Conservation (phyloP, 2,797 vertebrate genomes). For the Ctenochaetus hawaiiensis region DNA sequence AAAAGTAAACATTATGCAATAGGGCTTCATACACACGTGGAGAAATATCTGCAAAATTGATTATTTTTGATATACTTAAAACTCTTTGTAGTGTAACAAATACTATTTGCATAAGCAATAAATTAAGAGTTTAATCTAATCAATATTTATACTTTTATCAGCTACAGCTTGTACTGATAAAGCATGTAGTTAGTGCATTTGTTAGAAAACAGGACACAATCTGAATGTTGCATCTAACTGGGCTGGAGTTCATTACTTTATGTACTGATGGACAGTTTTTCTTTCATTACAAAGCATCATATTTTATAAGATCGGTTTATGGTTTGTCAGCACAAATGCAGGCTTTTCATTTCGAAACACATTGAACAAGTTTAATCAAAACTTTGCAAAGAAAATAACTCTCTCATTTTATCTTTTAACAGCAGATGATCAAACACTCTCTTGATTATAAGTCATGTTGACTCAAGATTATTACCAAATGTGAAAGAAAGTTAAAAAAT, state of each 20-base stretch:
- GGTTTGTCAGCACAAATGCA: not conserved
- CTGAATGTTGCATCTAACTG: not conserved
- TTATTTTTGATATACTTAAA: not conserved
- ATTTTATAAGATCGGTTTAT: not conserved
- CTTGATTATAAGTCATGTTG: conserved; percentile 51
- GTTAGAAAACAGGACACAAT: not conserved
- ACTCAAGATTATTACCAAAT: conserved; percentile 72
- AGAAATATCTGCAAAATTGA: not conserved
- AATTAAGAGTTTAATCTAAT: not conserved
- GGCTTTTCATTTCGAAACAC: not conserved
- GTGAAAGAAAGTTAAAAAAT: conserved; percentile 56
- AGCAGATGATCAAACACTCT: conserved; percentile 57
- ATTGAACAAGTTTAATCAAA: conserved; percentile 8
- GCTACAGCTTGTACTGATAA: not conserved
- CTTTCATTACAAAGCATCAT: not conserved
- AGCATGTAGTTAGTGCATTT: not conserved
- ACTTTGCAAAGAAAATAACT: conserved; percentile 10
- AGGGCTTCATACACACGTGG: not conserved
- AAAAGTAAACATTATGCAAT: not conserved
- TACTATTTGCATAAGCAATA: not conserved
- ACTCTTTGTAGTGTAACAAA: not conserved
- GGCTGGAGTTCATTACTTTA: not conserved
- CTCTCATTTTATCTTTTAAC: conserved; percentile 33
- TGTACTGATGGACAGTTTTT: not conserved
- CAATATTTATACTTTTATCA: not conserved